A percentile compares a stretch with the other conserved stretches of the same genome.
These are phyloP conservation scores for Enteromius fasciolatus DNA, from an alignment of 2,797 vertebrate species.

Conservation along the genomic window DNA sequence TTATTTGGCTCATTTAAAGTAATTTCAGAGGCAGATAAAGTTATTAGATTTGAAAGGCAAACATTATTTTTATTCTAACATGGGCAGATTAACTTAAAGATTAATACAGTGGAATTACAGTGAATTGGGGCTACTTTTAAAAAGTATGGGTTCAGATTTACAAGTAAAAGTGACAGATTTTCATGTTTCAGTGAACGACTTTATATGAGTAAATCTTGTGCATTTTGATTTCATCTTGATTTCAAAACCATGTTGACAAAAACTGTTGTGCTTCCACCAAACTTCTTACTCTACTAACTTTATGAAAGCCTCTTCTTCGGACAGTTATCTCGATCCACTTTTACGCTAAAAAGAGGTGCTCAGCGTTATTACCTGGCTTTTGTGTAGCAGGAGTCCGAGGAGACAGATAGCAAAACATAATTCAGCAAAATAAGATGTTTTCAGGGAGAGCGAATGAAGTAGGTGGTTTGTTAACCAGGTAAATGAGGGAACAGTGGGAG, in stretches of 20 bases:
- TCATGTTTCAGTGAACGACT: neutral
- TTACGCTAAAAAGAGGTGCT: conserved; percentile 36
- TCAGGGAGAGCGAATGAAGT: neutral
- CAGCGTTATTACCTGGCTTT: conserved; percentile 45
- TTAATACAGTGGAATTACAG: too few relatives aligned
- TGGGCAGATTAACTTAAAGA: too few relatives aligned
- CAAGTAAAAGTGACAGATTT: neutral
- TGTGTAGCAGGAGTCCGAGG: conserved; percentile 27
- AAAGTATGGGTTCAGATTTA: neutral
- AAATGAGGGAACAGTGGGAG: conserved; percentile 8
- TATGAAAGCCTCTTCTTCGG: conserved; percentile 37
- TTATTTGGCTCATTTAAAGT: neutral
- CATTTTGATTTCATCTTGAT: neutral
- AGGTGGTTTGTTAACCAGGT: conserved; percentile 24
- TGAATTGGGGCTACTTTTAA: neutral
- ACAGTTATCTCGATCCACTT: conserved; percentile 40
- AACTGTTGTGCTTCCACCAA: neutral
- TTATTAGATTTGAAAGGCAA: neutral
- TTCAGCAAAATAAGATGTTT: conserved; percentile 30
- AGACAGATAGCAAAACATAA: neutral
- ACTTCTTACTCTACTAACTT: conserved; percentile 11
- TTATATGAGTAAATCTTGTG: neutral
- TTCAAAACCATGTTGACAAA: neutral
- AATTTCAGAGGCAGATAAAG: neutral
- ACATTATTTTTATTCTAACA: neutral